Conservation (phyloP, 2,888 invertebrate species). For the Sceliomorpha sp. region DNA sequence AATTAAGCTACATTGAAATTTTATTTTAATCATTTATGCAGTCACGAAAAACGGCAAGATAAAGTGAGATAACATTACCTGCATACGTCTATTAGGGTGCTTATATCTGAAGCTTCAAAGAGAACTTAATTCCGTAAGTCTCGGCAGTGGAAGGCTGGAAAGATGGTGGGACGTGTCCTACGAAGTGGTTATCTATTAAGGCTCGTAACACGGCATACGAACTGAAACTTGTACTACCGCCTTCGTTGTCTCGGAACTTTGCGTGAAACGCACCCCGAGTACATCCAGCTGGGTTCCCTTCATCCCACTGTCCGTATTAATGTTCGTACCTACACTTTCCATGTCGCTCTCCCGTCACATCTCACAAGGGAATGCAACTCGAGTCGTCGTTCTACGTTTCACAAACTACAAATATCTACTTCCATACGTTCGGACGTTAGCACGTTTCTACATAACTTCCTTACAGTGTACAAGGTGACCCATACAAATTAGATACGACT, state of each 20-base stretch:
- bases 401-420: slow-evolving; percentile 40
- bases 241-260: slow-evolving; percentile 69
- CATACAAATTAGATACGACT: no score
- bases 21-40: no score
- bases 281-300: slow-evolving; percentile 67
- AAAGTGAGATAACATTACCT: no score
- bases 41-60: no score
- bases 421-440: background rate
- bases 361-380: slow-evolving; percentile 22
- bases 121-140: slow-evolving; percentile 39
- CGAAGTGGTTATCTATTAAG: slow-evolving; percentile 70
- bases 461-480: no score
- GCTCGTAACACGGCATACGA: slow-evolving; percentile 60
- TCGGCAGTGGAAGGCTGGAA: slow-evolving; percentile 9
- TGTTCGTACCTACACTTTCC: slow-evolving; percentile 60
- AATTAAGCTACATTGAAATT: no score
- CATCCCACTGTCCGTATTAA: slow-evolving; percentile 71
- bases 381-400: slow-evolving; percentile 29
- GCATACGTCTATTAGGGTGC: slow-evolving; percentile 13
- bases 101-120: slow-evolving; percentile 18
- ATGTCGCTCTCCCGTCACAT: slow-evolving; percentile 54
- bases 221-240: slow-evolving; percentile 68
- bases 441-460: background rate
- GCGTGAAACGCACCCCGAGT: slow-evolving; percentile 71
- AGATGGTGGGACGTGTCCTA: slow-evolving; percentile 59